Conservation (phyloP, 1,140 invertebrate genomes). For the Lanistes nyassanus region DNA sequence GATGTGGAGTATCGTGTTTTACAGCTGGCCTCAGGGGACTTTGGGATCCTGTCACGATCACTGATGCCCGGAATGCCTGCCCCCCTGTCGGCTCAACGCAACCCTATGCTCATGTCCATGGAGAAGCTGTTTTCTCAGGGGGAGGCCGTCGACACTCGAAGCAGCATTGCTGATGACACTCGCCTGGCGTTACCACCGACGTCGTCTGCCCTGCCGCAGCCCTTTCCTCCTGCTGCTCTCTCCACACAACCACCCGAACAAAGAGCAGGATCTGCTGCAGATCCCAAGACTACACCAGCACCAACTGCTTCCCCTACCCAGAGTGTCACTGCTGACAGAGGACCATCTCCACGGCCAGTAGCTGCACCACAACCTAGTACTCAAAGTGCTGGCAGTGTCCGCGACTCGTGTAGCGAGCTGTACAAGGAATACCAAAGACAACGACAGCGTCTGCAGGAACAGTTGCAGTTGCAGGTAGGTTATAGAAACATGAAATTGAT, state of each 20-base stretch:
- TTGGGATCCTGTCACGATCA: constrained; percentile 10
- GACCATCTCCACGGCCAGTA: constrained; percentile 18
- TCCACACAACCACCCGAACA: neutral
- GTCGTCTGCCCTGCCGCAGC: constrained; percentile 9
- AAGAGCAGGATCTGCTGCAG: neutral
- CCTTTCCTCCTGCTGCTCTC: neutral
- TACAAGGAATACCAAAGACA: constrained; percentile 66
- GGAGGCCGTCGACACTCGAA: constrained; percentile 53
- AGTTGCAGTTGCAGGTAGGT: constrained; percentile 54
- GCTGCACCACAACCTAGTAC: neutral
- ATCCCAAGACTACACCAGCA: constrained; percentile 15
- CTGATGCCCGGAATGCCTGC: constrained; percentile 70
- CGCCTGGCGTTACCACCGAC: constrained; percentile 14
- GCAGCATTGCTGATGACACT: constrained; percentile 43
- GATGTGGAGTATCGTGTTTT: neutral
- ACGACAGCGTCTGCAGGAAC: constrained; percentile 56
- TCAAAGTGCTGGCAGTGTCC: constrained; percentile 2
- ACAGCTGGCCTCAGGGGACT: constrained; percentile 16
- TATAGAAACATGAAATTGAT: neutral
- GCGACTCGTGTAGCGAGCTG: constrained; percentile 57
- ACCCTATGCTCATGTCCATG: constrained; percentile 88
- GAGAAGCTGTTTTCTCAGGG: constrained; percentile 79
- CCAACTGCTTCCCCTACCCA: constrained; percentile 31
- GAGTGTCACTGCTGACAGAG: constrained; percentile 27
- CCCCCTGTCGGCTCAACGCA: constrained; percentile 77